Evolutionary conservation across 2,113 vertebrate species (phyloP).

Genomic region (Istiophorus platypterus): DNA sequence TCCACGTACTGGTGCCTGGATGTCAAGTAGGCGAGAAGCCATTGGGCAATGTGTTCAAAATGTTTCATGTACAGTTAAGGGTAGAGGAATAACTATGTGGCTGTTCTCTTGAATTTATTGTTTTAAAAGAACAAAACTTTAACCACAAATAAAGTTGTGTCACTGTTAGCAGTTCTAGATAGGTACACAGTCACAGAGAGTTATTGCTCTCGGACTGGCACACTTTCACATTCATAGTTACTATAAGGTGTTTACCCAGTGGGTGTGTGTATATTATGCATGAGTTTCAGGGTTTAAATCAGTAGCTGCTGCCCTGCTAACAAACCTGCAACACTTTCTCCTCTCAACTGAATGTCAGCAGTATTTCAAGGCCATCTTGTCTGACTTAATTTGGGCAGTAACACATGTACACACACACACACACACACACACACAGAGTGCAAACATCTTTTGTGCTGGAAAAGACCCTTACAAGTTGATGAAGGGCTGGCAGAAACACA

Average conservation of each 20-base stretch:
- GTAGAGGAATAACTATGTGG: no score
- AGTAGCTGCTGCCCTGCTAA: conserved; percentile 8
- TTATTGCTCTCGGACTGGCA: background rate
- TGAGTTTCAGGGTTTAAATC: background rate
- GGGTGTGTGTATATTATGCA: conserved; percentile 3
- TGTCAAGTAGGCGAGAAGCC: background rate
- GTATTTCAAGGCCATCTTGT: conserved; percentile 21
- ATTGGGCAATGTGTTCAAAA: background rate
- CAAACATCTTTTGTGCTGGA: conserved; percentile 22
- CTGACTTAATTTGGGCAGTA: conserved; percentile 24
- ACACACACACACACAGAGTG: conserved; percentile 17
- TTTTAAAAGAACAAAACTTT: background rate
- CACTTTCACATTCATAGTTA: conserved; percentile 29
- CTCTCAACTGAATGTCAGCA: conserved; percentile 1
- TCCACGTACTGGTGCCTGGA: no score
- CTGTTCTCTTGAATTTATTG: background rate
- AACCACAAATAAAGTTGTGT: background rate
- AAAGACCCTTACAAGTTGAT: conserved; percentile 31
- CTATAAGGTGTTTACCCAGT: conserved; percentile 28
- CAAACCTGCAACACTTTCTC: conserved; percentile 11
- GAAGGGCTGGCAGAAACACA: conserved; percentile 44
- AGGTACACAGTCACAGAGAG: background rate
- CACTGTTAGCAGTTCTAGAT: background rate
- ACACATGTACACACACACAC: conserved; percentile 30
- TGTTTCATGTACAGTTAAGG: no score